Base-by-base conservation (phyloP, 37 sponge, comb jelly and placozoan genomes). In the Diacarnus erythraeanus region DNA sequence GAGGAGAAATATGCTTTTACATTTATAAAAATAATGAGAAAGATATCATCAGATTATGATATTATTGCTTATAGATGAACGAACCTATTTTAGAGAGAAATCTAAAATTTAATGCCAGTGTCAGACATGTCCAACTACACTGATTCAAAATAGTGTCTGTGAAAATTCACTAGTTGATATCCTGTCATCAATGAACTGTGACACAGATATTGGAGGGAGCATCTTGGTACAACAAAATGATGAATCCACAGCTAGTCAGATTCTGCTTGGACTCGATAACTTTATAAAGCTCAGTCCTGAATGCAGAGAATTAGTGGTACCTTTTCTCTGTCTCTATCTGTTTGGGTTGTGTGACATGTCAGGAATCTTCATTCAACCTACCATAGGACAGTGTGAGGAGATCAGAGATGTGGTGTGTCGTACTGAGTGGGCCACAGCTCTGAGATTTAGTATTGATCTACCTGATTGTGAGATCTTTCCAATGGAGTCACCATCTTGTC, bases 301-400 rank as follows among this genome's bases (percentile, higher is more conserved):
- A 21, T 76, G 76, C 60, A 76, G n/a, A 59, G 37, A 34, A 27
- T 30, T 1, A 36, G 60, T 31, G 6, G 42, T 58, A 29, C 60
- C 59, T 33, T 58, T 76, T 5, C 37, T 76, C 1, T 76, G 76
- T 76, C 76, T 59, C 37, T 56, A 76, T 38, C 22, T 76, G 0
- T 76, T 76, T 76, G 60, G 60, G 0, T 23, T 76, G 40, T 76
- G 76, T 54, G 59, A 36, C 37, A 20, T 18, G 8, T 5, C n/a
- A n/a, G 76, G 76, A 38, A 39, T 38, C 29, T 3, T 31, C 34
- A 29, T 74, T 25, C 59, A 29, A 1, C 76, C 76, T 17, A 29
- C 59, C 33, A 9, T 39, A 33, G 58, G 59, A 1, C 40, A 76
- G 39, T 76, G 76, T 59, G 76, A 76, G 34, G 36, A 26, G 59